These are phyloP conservation scores for Dicaeum eximium DNA, from an alignment of 2,113 vertebrate genomes.

Conservation along the genomic window DNA sequence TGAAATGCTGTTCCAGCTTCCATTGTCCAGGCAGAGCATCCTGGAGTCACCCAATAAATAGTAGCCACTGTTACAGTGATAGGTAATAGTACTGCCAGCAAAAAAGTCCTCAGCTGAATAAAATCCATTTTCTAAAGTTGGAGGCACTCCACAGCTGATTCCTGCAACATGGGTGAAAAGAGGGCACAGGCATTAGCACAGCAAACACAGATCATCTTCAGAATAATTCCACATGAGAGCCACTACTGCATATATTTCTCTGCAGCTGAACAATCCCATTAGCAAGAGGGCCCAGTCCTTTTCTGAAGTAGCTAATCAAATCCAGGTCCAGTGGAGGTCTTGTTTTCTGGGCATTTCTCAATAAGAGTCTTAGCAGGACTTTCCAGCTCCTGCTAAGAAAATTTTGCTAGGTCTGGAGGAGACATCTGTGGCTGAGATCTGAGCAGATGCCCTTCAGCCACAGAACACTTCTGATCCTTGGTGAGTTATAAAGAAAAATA, in stretches of 20 bases:
- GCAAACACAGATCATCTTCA: not conserved
- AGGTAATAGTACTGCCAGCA: constrained; percentile 84
- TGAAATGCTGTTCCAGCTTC: constrained; percentile 87
- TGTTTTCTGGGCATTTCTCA: not conserved
- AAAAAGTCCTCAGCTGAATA: constrained; percentile 85
- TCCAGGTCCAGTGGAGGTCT: not conserved
- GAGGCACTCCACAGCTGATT: constrained; percentile 88
- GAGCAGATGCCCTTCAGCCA: not conserved
- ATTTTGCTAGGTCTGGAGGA: not conserved
- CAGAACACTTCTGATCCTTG: not conserved
- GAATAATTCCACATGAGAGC: not conserved
- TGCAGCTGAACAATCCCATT: not conserved
- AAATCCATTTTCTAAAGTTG: constrained; percentile 84
- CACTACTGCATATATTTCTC: rapidly evolving
- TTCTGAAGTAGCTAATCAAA: not conserved
- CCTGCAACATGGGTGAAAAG: constrained; percentile 56
- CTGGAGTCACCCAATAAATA: constrained; percentile 91
- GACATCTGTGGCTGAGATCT: not conserved
- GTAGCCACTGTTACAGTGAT: constrained; percentile 90
- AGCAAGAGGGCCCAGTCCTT: not conserved
- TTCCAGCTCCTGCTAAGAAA: not conserved
- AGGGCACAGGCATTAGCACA: not conserved
- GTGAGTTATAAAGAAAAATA: not conserved
- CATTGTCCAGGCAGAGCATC: constrained; percentile 86
- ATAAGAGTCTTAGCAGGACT: not conserved